Evolutionary conservation across 2,888 invertebrate species (phyloP).

Genomic region (Stenichneumon culpator): DNA sequence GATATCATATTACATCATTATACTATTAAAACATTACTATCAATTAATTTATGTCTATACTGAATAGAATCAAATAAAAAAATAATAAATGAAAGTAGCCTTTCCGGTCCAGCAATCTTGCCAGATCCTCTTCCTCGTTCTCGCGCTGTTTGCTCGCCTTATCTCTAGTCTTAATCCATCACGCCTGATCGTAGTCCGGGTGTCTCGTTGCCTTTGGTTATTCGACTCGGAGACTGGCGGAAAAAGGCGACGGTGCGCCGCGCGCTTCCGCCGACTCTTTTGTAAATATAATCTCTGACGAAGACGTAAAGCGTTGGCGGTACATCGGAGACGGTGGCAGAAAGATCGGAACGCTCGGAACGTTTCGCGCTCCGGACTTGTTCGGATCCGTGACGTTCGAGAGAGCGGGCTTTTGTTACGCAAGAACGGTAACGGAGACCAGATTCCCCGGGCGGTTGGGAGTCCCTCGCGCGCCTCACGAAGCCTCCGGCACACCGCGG

Average conservation of each 20-base stretch:
- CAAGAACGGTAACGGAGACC: slow-evolving; percentile 69
- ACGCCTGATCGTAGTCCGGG: neutral
- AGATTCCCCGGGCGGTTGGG: slow-evolving; percentile 66
- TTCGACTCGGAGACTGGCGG: neutral
- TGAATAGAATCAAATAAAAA: too few relatives aligned
- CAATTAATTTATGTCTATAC: too few relatives aligned
- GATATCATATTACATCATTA: too few relatives aligned
- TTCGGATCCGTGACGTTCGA: slow-evolving; percentile 23
- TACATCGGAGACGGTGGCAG: neutral
- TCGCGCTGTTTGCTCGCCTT: neutral
- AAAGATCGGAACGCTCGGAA: slow-evolving; percentile 23
- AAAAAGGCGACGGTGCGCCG: slow-evolving; percentile 7
- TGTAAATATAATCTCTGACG: slow-evolving; percentile 13
- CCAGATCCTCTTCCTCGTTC: neutral
- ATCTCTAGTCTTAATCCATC: slow-evolving; percentile 22
- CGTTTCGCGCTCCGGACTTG: slow-evolving; percentile 15
- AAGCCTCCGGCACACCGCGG: slow-evolving; percentile 21
- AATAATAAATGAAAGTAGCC: neutral
- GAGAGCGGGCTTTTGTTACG: slow-evolving; percentile 58
- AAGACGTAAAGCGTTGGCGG: neutral
- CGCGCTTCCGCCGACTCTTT: slow-evolving; percentile 9
- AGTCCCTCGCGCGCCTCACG: slow-evolving; percentile 27
- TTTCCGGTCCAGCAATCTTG: neutral
- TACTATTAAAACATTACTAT: too few relatives aligned
- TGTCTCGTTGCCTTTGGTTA: slow-evolving; percentile 4